Base-by-base conservation (phyloP, 1,140 invertebrate genomes). In the Caenorhabditis brenneri region DNA sequence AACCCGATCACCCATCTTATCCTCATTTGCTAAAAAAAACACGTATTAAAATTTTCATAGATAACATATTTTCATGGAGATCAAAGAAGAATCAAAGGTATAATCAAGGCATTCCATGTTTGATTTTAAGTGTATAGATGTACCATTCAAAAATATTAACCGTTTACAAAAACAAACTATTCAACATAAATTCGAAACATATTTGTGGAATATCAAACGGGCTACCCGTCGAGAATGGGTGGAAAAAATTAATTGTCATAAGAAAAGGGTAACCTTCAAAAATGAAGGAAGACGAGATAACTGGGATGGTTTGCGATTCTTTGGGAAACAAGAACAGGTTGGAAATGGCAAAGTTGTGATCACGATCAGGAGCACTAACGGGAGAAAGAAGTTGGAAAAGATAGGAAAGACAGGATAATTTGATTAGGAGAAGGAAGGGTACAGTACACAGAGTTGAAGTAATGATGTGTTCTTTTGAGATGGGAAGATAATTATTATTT, bases 341-440 rank as follows among this genome's bases (percentile, higher is more conserved):
- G 58, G 31, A 65, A 65, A 33, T n/a, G 29, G 58, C 31, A 33
- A 65, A 65, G 33, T 74, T 74, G 65, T 74, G 65, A 74, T 74
- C 33, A 74, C 65, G 36, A 74, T 24, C 1, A 24, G n/a, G 36
- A 42, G 33, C 65, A 74, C 65, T 36, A 74, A 74, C 58, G 16
- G 58, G 31, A 19, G 58, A 24, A 74, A 74, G 3, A 22, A 74
- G 24, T 24, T 7, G 22, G 29, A 74, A 74, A 31, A 10, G 3
- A 65, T n/a, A 36, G 0, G 65, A 74, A 74, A 74, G 65, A 74
- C 65, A 33, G 65, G 65, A 46, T 19, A 74, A 74, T 42, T 15
- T 42, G 65, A 42, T 22, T 74, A 65, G n/a, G 7, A 12, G 36
- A 74, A 74, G 10, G 19, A 42, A 46, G 22, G 12, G 6, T 74